phyloP scores from a whole-genome alignment of 2,888 invertebrate genomes.

The Nymphalis c-album region DNA sequence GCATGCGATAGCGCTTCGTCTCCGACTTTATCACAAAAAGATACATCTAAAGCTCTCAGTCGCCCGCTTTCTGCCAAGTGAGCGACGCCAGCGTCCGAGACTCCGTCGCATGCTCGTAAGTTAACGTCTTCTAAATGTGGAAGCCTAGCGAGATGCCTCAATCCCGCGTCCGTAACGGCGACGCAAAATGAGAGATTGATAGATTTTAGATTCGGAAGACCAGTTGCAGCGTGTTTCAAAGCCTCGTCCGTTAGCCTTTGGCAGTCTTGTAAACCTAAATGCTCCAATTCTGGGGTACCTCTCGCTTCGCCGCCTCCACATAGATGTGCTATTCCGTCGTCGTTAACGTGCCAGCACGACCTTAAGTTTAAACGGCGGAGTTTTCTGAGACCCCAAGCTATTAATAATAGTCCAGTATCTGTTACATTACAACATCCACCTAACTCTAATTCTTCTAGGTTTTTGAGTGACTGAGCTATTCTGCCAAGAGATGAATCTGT shows the following conservation, averaged over 20 bases:
- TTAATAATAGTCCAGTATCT: conserved; percentile 91
- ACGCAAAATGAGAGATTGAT: conserved; percentile 97
- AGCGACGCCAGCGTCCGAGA: conserved; percentile 95
- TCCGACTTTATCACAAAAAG: conserved; percentile 97
- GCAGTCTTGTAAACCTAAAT: conserved; percentile 95
- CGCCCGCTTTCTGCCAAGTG: conserved; percentile 94
- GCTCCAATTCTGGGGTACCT: conserved; percentile 90
- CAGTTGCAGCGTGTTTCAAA: conserved; percentile 90
- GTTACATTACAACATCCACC: conserved; percentile 96
- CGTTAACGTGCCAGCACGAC: conserved; percentile 96
- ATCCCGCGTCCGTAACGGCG: conserved; percentile 95
- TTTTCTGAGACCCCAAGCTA: conserved; percentile 93
- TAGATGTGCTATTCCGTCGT: conserved; percentile 93
- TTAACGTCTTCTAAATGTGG: conserved; percentile 92
- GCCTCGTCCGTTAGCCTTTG: conserved; percentile 96
- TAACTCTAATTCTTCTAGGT: conserved; percentile 92
- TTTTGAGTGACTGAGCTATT: conserved; percentile 92
- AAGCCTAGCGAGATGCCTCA: conserved; percentile 93
- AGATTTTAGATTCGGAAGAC: conserved; percentile 89
- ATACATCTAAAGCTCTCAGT: conserved; percentile 92
- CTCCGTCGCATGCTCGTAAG: conserved; percentile 95
- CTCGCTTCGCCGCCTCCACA: conserved; percentile 89
- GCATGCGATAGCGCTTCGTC: conserved; percentile 94
- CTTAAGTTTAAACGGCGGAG: conserved; percentile 92
- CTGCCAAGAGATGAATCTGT: conserved; percentile 93